Evolutionary conservation across 2,113 vertebrate genomes (phyloP).

Genomic region (Apus apus): DNA sequence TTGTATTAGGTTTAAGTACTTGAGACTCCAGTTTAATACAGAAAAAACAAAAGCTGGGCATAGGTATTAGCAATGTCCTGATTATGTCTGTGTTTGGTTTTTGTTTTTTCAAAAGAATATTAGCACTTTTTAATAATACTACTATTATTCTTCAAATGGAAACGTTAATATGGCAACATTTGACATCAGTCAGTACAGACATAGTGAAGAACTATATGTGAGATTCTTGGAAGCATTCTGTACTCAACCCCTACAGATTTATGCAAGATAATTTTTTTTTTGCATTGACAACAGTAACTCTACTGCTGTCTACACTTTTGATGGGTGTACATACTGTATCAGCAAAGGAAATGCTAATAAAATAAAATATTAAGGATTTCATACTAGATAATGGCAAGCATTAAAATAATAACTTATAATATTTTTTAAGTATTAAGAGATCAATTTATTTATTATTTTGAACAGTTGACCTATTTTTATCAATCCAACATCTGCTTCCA

Average conservation of each 20-base stretch:
- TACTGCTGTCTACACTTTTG: not conserved
- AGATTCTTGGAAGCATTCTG: not conserved
- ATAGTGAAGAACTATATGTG: not conserved
- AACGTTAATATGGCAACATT: not conserved
- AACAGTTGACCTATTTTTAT: slow-evolving; percentile 58
- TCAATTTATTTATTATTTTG: not conserved
- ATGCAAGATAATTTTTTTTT: not conserved
- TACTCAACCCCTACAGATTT: not conserved
- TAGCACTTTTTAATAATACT: not conserved
- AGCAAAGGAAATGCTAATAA: not conserved
- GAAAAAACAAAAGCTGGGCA: not conserved
- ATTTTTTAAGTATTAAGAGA: not conserved
- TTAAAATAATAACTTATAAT: not conserved
- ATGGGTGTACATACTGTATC: not conserved
- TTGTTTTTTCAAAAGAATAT: not conserved
- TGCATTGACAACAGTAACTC: not conserved
- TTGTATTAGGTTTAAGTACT: not conserved
- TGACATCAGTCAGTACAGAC: not conserved
- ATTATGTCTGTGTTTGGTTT: too few species aligned
- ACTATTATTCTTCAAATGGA: not conserved
- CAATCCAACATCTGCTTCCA: slow-evolving; percentile 49
- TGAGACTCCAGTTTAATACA: not conserved
- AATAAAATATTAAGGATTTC: not conserved
- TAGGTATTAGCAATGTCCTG: not conserved
- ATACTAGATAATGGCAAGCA: not conserved